phyloP scores from a whole-genome alignment of 1,140 invertebrate species.

The Homarus americanus region DNA sequence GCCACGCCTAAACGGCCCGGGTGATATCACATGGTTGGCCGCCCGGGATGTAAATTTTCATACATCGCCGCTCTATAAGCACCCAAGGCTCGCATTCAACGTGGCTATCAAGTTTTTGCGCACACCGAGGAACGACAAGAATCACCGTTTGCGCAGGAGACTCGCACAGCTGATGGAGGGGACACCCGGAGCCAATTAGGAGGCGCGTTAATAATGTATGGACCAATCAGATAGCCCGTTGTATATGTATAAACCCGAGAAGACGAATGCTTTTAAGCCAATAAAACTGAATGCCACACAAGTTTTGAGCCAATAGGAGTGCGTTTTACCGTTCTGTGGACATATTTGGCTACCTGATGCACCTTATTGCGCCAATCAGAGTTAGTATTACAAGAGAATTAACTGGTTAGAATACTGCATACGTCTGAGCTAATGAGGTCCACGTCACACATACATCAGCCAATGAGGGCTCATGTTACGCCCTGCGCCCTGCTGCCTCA shows the following conservation, averaged over 20 bases:
- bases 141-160: too few relatives aligned
- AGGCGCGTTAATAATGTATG: slow-evolving; percentile 47
- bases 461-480: background rate
- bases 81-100: background rate
- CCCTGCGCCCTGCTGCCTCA: background rate
- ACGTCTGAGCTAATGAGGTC: background rate
- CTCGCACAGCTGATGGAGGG: slow-evolving; percentile 11
- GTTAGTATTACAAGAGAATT: slow-evolving; percentile 36
- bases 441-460: slow-evolving; percentile 3
- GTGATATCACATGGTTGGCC: background rate
- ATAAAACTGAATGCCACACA: slow-evolving; percentile 6
- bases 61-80: background rate
- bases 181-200: slow-evolving; percentile 41
- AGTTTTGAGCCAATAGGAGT: background rate
- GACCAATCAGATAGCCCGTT: slow-evolving; percentile 32
- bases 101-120: background rate
- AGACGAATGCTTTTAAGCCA: slow-evolving; percentile 5
- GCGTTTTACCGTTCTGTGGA: background rate
- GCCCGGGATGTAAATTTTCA: background rate
- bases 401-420: slow-evolving; percentile 28
- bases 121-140: background rate
- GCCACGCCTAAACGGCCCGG: background rate
- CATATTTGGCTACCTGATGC: slow-evolving; percentile 11
- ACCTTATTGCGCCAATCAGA: slow-evolving; percentile 33
- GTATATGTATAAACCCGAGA: background rate